Evolutionary conservation across 2,888 invertebrate genomes (phyloP).

Genomic region (Thera obeliscata): DNA sequence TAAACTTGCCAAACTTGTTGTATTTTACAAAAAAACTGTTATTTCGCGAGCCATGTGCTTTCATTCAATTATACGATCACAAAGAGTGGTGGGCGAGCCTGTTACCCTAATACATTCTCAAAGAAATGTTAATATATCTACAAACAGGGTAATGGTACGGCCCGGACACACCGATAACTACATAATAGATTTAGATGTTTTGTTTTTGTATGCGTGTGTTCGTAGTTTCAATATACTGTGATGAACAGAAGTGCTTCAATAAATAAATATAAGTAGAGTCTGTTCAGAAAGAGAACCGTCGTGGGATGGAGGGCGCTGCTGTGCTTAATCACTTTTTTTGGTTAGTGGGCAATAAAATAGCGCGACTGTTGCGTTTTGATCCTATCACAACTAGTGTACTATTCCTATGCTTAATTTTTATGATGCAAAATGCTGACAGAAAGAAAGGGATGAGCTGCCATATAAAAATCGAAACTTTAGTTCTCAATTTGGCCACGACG

Average conservation of each 20-base stretch:
- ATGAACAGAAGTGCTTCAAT: not conserved
- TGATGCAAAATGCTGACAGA: too few relatives aligned
- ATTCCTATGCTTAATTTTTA: too few relatives aligned
- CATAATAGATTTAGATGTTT: not conserved
- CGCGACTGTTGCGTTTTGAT: too few relatives aligned
- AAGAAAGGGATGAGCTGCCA: too few relatives aligned
- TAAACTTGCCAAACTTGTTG: not conserved
- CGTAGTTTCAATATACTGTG: not conserved
- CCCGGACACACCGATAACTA: not conserved
- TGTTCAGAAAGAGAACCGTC: too few relatives aligned
- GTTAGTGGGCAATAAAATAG: too few relatives aligned
- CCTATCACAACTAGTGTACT: too few relatives aligned
- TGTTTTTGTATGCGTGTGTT: not conserved
- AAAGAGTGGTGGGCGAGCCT: conserved; percentile 18
- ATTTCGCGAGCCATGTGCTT: not conserved
- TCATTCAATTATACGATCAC: conserved; percentile 21
- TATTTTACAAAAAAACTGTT: not conserved
- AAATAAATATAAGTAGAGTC: too few relatives aligned
- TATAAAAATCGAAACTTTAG: too few relatives aligned
- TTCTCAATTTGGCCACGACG: too few relatives aligned
- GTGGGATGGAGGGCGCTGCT: too few relatives aligned
- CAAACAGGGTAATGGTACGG: conserved; percentile 3
- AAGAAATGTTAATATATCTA: conserved; percentile 18
- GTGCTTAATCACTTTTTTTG: too few relatives aligned
- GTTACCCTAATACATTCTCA: conserved; percentile 9